phyloP scores from a whole-genome alignment of 2,113 vertebrate genomes.

The Tichodroma muraria region DNA sequence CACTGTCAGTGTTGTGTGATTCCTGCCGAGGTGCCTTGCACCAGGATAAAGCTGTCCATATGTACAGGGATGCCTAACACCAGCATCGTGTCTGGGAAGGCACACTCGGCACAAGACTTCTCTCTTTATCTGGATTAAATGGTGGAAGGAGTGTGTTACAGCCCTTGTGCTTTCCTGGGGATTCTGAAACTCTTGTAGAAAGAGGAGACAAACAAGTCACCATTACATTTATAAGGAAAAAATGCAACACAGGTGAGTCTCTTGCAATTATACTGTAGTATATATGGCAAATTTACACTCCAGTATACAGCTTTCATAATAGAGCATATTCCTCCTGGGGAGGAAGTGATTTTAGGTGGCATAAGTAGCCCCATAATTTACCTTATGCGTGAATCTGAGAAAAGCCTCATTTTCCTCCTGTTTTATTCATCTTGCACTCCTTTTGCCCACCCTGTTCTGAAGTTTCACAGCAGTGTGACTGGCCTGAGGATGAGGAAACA shows the following conservation, averaged over 20 bases:
- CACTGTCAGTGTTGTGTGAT: not conserved
- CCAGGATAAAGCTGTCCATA: not conserved
- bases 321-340: not conserved
- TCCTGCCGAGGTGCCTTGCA: not conserved
- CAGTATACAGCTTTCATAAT: conserved; percentile 14
- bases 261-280: conserved; percentile 8
- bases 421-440: not conserved
- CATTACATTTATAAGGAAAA: not conserved
- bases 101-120: not conserved
- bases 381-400: not conserved
- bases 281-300: conserved; percentile 21
- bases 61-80: rapidly evolving
- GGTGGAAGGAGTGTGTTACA: not conserved
- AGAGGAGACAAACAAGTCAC: conserved; percentile 10
- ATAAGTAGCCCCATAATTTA: conserved; percentile 32
- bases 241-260: not conserved
- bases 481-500: not conserved
- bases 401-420: not conserved
- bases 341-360: conserved; percentile 11
- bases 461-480: not conserved
- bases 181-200: not conserved
- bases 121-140: not conserved
- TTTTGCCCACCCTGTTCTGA: not conserved
- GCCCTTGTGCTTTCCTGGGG: not conserved
- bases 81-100: rapidly evolving